phyloP scores from a whole-genome alignment of 37 sponge, comb jelly and placozoan genomes.

The Diacarnus erythraeanus region DNA sequence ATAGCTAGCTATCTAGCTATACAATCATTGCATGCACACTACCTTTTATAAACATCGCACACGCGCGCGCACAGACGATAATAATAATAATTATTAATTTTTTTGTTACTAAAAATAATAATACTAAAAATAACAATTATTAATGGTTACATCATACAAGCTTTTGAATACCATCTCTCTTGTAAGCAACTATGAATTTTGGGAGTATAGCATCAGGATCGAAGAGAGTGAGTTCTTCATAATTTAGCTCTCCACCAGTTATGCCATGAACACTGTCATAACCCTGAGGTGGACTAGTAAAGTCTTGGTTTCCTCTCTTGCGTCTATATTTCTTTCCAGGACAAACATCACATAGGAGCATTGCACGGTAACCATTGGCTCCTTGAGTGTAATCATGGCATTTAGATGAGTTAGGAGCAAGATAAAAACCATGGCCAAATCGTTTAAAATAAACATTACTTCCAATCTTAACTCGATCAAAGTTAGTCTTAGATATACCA shows the following conservation, averaged over 20 bases:
- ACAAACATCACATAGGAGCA: constrained; percentile 69
- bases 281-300: constrained; percentile 56
- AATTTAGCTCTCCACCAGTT: constrained; percentile 51
- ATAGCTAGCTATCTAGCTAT: too few relatives aligned
- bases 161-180: constrained; percentile 54
- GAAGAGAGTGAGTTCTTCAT: constrained; percentile 68
- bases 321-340: constrained; percentile 58
- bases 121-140: too few relatives aligned
- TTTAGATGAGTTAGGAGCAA: constrained; percentile 79
- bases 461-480: constrained; percentile 29
- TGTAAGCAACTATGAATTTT: constrained; percentile 61
- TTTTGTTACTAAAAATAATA: too few relatives aligned
- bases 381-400: constrained; percentile 86
- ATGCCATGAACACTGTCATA: constrained; percentile 67
- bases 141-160: too few relatives aligned
- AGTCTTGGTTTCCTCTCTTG: constrained; percentile 18
- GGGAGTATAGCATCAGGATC: constrained; percentile 53
- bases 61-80: too few relatives aligned
- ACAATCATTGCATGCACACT: too few relatives aligned
- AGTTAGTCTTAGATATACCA: constrained; percentile 61
- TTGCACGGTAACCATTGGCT: constrained; percentile 40
- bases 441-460: constrained; percentile 38
- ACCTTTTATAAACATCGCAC: too few relatives aligned
- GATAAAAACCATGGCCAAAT: constrained; percentile 78
- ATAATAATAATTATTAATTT: too few relatives aligned